Evolutionary conservation across 2,888 invertebrate genomes (phyloP).

Genomic region (Phortica okadai): DNA sequence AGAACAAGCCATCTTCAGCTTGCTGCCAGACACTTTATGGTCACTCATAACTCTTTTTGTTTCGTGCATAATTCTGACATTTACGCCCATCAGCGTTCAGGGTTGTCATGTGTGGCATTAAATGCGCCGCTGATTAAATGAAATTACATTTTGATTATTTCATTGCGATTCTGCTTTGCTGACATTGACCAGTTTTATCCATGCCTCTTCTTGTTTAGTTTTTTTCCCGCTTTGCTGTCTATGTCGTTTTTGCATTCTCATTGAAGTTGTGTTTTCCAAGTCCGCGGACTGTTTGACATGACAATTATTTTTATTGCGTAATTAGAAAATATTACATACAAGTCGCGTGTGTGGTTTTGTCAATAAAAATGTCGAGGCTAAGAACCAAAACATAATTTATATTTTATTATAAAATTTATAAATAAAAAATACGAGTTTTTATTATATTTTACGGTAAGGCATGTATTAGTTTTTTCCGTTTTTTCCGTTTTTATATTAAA

Average conservation of each 20-base stretch:
- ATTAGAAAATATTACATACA: slow-evolving; percentile 45
- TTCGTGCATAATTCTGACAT: too few relatives aligned
- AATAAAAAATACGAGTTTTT: too few relatives aligned
- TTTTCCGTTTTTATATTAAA: too few relatives aligned
- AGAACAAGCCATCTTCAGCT: not conserved
- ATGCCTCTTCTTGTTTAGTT: not conserved
- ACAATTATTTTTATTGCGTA: slow-evolving; percentile 14
- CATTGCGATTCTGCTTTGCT: not conserved
- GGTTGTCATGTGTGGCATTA: slow-evolving; percentile 17
- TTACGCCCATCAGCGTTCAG: not conserved
- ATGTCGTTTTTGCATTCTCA: not conserved
- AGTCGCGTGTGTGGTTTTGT: slow-evolving; percentile 38
- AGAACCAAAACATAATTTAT: too few relatives aligned
- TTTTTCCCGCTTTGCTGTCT: not conserved
- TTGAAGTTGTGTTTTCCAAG: not conserved
- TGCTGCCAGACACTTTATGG: slow-evolving; percentile 4
- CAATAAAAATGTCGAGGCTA: not conserved
- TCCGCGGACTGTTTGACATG: not conserved
- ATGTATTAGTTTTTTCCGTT: too few relatives aligned
- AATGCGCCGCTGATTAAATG: slow-evolving; percentile 47
- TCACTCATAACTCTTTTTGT: not conserved
- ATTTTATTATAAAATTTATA: too few relatives aligned
- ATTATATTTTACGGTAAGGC: too few relatives aligned
- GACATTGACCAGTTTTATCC: slow-evolving; percentile 19
- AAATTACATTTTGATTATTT: slow-evolving; percentile 41